Evolutionary conservation across 1,140 invertebrate species (phyloP), one percentile per base, ranked within the genome.

Genomic region (Drosophila sucinea): DNA sequence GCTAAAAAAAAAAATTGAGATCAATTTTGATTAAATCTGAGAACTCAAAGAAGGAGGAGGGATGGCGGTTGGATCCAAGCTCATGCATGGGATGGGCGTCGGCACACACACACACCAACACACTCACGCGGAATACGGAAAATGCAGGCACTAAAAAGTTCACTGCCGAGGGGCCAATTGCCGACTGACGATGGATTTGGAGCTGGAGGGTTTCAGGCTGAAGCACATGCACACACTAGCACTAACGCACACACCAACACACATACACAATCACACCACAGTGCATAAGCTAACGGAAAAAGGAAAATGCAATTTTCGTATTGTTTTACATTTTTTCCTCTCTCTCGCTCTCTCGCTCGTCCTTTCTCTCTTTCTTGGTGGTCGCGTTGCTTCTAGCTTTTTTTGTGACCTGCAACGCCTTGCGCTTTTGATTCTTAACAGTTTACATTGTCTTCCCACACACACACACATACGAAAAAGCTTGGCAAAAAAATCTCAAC

Each of bases 281-380:
- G 33, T 56, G 55, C 47, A 64, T 25, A 61, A 54, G 60, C 29
- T 51, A 66, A 51, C 27, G 58, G 60, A 70, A 83, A 83, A 33
- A 71, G 75, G 74, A 78, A 86, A 86, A 87, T 86, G 84, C 84
- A 86, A 87, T 86, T 86, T 87, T 82, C 72, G 70, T 86, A 81
- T 86, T 77, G 51, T 77, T 62, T 85, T 57, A 69, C 77, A 25
- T 27, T 51, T 68, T 38, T 51, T 35, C 63, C 47, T 69, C 38
- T 60, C 51, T 55, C 33, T 32, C 54, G 25, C 30, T 33, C 29
- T 23, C 56, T 32, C 23, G 4, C 47, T 29, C 32, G 47, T 8
- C 33, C 30, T 38, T 33, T 17, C 56, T 32, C 11, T 2, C 47
- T 29, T 25, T 56, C 23, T 32, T 23, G 38, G 17, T 41, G 30